Evolutionary conservation across 2,888 invertebrate genomes (phyloP).

Genomic region (Toxonevra muliebris): DNA sequence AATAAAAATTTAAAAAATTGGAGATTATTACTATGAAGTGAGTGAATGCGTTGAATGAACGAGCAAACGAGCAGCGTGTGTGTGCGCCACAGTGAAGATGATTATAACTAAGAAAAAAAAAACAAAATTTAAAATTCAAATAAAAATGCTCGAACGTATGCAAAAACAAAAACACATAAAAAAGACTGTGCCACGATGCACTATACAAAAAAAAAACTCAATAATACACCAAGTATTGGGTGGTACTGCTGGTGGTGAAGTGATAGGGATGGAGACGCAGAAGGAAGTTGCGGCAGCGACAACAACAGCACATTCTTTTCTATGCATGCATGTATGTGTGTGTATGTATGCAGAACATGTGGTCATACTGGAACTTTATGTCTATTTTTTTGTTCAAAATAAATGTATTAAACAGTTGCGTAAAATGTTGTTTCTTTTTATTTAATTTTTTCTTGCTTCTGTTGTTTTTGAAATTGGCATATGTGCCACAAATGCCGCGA

Average conservation of each 20-base stretch:
- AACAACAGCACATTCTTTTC: no score
- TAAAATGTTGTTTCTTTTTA: conserved; percentile 23
- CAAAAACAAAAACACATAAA: not conserved
- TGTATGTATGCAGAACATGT: conserved; percentile 6
- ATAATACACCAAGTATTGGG: not conserved
- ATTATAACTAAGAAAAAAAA: no score
- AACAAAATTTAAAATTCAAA: not conserved
- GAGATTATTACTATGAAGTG: not conserved
- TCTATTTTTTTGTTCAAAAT: conserved; percentile 11
- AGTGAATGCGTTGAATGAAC: conserved; percentile 1
- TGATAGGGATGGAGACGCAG: not conserved
- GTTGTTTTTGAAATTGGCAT: not conserved
- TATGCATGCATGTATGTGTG: no score
- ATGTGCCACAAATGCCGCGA: not conserved
- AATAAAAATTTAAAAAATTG: conserved; percentile 19
- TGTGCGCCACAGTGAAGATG: not conserved
- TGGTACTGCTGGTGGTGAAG: not conserved
- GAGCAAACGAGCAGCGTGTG: not conserved
- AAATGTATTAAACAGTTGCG: conserved; percentile 31
- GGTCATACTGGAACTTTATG: conserved; percentile 3
- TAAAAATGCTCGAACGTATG: not conserved
- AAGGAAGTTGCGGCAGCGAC: no score
- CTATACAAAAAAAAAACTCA: conserved; percentile 2
- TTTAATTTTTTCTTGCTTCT: not conserved
- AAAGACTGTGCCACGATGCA: not conserved